phyloP scores from a whole-genome alignment of 2,797 vertebrate genomes.

The Artibeus lituratus region DNA sequence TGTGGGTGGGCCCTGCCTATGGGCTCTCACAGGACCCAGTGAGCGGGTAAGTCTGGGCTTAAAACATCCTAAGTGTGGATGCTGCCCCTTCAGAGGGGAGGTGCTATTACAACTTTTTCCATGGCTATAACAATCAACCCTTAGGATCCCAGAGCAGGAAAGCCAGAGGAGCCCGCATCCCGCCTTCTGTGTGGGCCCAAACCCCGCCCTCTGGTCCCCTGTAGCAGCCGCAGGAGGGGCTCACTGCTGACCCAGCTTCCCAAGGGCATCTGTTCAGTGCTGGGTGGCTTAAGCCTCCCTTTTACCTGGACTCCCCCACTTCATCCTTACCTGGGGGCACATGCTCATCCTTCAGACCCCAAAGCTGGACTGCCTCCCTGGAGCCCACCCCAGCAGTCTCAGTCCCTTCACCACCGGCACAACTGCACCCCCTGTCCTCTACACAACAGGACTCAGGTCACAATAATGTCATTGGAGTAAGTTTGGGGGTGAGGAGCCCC shows the following conservation, averaged over 20 bases:
- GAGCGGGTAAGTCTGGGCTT: neutral
- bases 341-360: neutral
- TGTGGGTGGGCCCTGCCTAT: neutral
- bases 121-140: no score
- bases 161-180: no score
- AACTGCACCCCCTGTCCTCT: neutral
- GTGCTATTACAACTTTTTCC: neutral
- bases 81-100: neutral
- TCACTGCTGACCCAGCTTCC: neutral
- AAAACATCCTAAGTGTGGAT: neutral
- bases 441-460: fast-evolving
- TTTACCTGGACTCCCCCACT: neutral
- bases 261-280: neutral
- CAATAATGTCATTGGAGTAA: neutral
- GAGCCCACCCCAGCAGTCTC: no score
- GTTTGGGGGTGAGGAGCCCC: neutral
- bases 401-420: neutral
- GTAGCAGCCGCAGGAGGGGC: neutral
- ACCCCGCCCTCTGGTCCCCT: neutral
- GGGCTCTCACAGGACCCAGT: neutral
- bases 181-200: neutral
- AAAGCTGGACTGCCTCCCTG: neutral
- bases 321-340: no score
- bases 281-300: neutral
- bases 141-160: neutral